Conservation (phyloP, 2,113 vertebrate species). For the Aldabrachelys gigantea region DNA sequence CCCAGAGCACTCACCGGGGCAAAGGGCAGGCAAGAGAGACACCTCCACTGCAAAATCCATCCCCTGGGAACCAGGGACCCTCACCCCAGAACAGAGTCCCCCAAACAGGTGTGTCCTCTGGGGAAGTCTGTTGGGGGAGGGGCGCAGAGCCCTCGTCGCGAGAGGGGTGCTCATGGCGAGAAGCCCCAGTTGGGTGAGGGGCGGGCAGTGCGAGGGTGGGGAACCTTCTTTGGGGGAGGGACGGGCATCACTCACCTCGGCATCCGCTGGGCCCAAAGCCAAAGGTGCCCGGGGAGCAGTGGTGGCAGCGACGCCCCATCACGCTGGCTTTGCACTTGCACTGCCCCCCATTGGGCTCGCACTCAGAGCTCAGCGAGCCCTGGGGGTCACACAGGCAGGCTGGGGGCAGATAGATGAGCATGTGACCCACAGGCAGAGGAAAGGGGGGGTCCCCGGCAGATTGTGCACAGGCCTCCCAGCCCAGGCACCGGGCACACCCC, state of each 20-base stretch:
- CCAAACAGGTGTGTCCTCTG: too few relatives aligned
- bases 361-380: slow-evolving; percentile 90
- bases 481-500: too few relatives aligned
- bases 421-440: background rate
- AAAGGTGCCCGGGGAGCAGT: slow-evolving; percentile 88
- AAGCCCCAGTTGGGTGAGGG: too few relatives aligned
- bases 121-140: background rate
- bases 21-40: background rate
- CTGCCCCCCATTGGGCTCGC: slow-evolving; percentile 90
- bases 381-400: slow-evolving; percentile 93
- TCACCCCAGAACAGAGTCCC: too few relatives aligned
- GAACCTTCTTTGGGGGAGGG: too few relatives aligned
- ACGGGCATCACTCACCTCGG: slow-evolving; percentile 78
- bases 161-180: background rate
- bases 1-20: background rate
- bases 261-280: slow-evolving; percentile 92
- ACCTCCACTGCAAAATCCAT: background rate
- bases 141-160: too few relatives aligned
- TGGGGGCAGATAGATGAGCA: slow-evolving; percentile 49
- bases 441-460: background rate
- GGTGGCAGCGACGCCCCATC: slow-evolving; percentile 87
- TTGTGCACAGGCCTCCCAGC: background rate
- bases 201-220: too few relatives aligned
- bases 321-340: slow-evolving; percentile 91
- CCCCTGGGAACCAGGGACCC: background rate